A percentile compares a stretch with the other conserved stretches of the same genome.
Evolutionary conservation across 2,888 invertebrate genomes (phyloP).

Genomic region (Pachydiplax longipennis): DNA sequence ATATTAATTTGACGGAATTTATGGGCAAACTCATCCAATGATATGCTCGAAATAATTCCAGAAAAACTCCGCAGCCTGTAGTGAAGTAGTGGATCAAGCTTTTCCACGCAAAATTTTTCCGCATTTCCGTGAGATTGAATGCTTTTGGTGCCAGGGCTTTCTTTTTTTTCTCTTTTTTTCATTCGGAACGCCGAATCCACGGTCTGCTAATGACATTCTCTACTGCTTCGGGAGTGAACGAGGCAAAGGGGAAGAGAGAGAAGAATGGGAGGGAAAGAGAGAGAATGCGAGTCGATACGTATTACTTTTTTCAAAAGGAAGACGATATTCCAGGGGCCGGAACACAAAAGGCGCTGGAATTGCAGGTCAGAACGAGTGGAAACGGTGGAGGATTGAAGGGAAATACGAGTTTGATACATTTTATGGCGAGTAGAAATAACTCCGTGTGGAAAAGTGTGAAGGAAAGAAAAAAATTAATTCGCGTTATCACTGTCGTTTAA

Average conservation of each 20-base stretch:
- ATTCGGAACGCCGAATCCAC: conserved; percentile 33
- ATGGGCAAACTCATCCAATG: conserved; percentile 36
- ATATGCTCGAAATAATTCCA: conserved; percentile 17
- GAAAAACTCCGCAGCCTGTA: conserved; percentile 27
- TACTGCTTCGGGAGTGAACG: conserved; percentile 1
- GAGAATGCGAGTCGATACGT: not conserved
- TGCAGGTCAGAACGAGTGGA: conserved; percentile 40
- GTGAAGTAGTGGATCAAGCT: conserved; percentile 33
- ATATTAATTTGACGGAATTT: conserved; percentile 35
- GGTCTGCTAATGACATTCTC: conserved; percentile 43
- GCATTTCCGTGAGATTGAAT: conserved; percentile 41
- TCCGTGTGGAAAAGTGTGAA: conserved; percentile 19
- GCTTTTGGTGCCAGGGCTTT: conserved; percentile 8
- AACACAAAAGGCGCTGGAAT: conserved; percentile 42
- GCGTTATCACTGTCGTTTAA: conserved; percentile 15
- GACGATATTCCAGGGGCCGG: conserved; percentile 21
- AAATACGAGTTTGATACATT: conserved; percentile 44
- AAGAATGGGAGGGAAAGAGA: not conserved
- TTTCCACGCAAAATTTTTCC: conserved; percentile 42
- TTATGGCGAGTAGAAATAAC: conserved; percentile 13
- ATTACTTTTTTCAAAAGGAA: conserved; percentile 23
- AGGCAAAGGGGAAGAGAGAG: not conserved
- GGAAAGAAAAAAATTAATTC: conserved; percentile 20
- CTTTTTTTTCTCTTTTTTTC: conserved; percentile 9
- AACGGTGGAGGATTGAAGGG: conserved; percentile 2